Evolutionary conservation across 2,888 invertebrate genomes (phyloP).

Genomic region (Drosophila villosipedis): DNA sequence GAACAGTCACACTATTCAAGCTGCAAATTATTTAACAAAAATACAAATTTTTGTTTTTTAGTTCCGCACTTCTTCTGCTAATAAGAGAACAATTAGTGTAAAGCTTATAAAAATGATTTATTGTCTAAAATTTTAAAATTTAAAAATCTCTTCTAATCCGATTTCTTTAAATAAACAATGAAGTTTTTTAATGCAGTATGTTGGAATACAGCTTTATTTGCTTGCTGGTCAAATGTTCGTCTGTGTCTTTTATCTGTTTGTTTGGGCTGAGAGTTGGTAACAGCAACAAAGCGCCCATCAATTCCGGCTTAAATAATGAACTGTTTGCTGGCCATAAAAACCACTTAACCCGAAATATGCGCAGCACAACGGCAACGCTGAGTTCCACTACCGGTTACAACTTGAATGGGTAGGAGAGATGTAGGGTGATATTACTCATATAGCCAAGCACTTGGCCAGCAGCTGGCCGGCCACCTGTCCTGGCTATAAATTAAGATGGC

Average conservation of each 20-base stretch:
- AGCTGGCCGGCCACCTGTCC: constrained; percentile 46
- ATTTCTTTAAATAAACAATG: not conserved
- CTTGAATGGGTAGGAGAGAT: not conserved
- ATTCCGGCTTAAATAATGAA: constrained; percentile 68
- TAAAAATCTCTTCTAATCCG: not conserved
- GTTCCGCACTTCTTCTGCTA: not conserved
- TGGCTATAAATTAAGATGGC: constrained; percentile 64
- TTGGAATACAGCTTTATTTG: constrained; percentile 15
- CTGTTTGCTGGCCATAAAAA: constrained; percentile 71
- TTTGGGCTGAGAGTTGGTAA: constrained; percentile 20
- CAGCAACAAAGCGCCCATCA: constrained; percentile 43
- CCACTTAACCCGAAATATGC: constrained; percentile 74
- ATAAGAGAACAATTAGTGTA: not conserved
- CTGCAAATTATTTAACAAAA: not conserved
- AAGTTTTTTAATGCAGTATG: not conserved
- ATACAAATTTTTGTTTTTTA: not conserved
- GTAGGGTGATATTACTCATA: not conserved
- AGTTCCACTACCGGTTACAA: constrained; percentile 4
- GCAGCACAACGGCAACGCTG: constrained; percentile 32
- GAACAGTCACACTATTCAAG: not conserved
- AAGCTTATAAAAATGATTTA: not conserved
- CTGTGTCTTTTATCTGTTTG: constrained; percentile 7
- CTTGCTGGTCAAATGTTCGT: not conserved
- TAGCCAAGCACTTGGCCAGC: constrained; percentile 16
- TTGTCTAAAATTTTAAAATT: not conserved